Conservation (phyloP, 2,113 vertebrate species). For the Rhinolophus sinicus region DNA sequence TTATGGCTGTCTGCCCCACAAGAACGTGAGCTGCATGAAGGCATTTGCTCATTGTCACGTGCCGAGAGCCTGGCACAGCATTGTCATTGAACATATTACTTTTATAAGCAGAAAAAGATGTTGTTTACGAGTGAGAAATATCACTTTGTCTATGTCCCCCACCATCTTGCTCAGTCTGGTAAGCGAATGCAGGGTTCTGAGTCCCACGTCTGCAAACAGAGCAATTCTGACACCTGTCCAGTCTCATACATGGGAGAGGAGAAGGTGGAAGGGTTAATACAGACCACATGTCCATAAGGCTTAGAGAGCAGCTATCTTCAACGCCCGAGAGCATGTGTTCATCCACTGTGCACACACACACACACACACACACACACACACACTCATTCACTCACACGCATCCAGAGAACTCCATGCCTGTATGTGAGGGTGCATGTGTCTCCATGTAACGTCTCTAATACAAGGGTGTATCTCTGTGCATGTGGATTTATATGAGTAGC, state of each 20-base stretch:
- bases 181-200: background rate
- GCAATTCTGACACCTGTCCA: background rate
- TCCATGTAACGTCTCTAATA: background rate
- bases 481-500: background rate
- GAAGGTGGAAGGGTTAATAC: background rate
- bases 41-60: background rate
- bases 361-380: background rate
- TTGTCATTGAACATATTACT: background rate
- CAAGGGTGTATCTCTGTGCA: background rate
- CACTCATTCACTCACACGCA: background rate
- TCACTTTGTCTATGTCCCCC: background rate
- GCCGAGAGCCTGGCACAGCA: background rate
- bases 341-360: accelerated
- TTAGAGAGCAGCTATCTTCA: background rate
- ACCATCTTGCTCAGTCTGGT: background rate
- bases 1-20: background rate
- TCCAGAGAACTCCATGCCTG: background rate
- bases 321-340: background rate
- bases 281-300: background rate
- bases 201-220: background rate
- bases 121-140: background rate
- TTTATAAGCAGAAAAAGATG: background rate
- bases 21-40: background rate
- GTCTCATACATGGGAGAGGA: background rate
- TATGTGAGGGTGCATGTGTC: background rate